Base-by-base conservation (phyloP, 2,888 invertebrate genomes). In the Melanophora roralis region DNA sequence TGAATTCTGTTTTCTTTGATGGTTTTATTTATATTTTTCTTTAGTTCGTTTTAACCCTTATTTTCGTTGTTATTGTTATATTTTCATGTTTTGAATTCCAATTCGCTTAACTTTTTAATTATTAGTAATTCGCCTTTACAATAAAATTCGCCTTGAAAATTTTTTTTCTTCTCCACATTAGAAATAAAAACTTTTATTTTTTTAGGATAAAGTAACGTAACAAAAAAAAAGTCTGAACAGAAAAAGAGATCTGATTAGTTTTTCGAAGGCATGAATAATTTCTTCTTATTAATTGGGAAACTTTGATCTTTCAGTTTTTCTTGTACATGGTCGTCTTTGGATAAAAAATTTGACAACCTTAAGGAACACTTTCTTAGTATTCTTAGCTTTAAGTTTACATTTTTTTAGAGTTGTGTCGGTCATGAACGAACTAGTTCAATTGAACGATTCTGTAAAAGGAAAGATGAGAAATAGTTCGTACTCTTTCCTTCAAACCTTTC, bases 21-120 rank as follows among this genome's bases (percentile, higher is more conserved):
- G 72, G 23, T 76, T 76, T 71, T 77, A 77, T 77, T 77, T 77
- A 77, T 65, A 77, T 71, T 77, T 77, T 77, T 57, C 76, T 62
- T 62, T 32, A 38, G 49, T 72, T 23, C 40, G 60, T 68, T 73
- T 67, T 73, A 60, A 9, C 60, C 21, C 2, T 55, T 32, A 60
- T 21, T 49, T 77, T 77, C 76, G 73, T 78, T 78, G 78, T 78
- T 78, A 73, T 78, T 78, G 74, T 79, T 78, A 73, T 79, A 75
- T 79, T 75, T 69, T 75, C 75, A 75, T 79, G 73, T 73, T 78
- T 67, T 65, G 23, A 47, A 69, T n/a, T 16, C 55, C 16, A 72
- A 62, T 80, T 80, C 68, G 76, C 76, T 55, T 45, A 23, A 60
- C 62, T 45, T 9, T 32, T 49, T 14, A 38, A 34, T 36, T 51